These are phyloP conservation scores for Choristoneura fumiferana DNA, from an alignment of 1,140 invertebrate genomes.

Conservation along the genomic window DNA sequence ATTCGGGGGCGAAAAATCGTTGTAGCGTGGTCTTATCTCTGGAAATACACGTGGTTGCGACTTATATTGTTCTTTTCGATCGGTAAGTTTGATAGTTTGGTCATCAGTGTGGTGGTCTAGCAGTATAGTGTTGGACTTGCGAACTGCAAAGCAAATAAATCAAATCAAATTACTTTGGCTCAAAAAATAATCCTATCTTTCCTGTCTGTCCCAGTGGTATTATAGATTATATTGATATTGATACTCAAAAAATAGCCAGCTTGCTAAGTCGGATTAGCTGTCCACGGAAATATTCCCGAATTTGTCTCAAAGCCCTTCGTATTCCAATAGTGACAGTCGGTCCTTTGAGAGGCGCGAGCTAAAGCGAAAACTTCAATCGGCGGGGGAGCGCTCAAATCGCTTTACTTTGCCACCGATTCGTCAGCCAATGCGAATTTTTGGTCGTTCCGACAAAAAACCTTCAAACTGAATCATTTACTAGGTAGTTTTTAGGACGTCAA, in stretches of 20 bases:
- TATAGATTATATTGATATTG: no score
- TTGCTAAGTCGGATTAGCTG: not conserved
- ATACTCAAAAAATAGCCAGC: not conserved
- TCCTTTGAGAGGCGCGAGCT: not conserved
- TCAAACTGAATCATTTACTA: constrained; percentile 5
- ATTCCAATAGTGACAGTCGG: not conserved
- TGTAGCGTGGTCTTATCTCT: no score
- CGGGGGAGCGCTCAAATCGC: constrained; percentile 19
- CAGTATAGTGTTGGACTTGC: no score
- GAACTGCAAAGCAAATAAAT: not conserved
- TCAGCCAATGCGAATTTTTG: constrained; percentile 9
- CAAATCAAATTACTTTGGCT: no score
- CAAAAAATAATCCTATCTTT: no score
- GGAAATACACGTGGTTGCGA: no score
- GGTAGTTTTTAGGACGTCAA: no score
- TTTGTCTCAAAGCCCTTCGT: not conserved
- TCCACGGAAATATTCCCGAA: not conserved
- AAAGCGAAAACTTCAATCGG: constrained; percentile 14
- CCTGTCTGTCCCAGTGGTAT: no score
- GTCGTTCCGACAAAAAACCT: not conserved
- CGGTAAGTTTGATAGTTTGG: no score
- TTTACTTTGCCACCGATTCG: constrained; percentile 18
- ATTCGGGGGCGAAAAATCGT: no score
- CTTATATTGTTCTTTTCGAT: no score
- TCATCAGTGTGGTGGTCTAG: no score